phyloP scores from a whole-genome alignment of 2,888 invertebrate genomes.

The Eristalinus sepulchralis region DNA sequence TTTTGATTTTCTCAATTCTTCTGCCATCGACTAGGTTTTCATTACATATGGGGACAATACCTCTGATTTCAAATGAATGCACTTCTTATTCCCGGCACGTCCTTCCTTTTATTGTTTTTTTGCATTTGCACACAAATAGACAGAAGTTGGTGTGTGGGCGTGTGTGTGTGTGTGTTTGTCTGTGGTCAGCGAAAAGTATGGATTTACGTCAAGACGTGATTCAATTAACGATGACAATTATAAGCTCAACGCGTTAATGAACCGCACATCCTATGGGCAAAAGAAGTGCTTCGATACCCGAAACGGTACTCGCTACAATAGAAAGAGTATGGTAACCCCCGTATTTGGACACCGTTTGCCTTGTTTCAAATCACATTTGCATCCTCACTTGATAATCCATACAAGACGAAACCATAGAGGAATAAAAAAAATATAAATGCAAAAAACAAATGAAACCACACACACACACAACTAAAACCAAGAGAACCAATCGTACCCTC shows the following conservation, averaged over 20 bases:
- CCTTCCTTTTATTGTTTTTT: neutral
- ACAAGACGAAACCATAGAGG: neutral
- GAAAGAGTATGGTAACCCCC: slow-evolving; percentile 6
- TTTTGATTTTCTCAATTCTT: neutral
- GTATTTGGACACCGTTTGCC: neutral
- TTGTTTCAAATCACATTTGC: neutral
- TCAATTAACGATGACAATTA: neutral
- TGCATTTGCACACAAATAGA: neutral
- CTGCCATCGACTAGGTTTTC: neutral
- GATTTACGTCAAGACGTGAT: neutral
- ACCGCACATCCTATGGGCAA: neutral
- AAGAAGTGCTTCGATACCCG: neutral
- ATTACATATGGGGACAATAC: neutral
- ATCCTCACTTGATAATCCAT: slow-evolving; percentile 11
- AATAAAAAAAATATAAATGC: neutral
- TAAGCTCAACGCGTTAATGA: slow-evolving; percentile 3
- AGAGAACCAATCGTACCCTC: neutral
- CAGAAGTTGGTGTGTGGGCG: neutral
- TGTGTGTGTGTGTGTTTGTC: neutral
- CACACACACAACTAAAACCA: neutral
- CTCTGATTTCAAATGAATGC: neutral
- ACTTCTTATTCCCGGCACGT: neutral
- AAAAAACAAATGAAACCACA: neutral
- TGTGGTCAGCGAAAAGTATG: neutral
- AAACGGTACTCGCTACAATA: neutral